A percentile compares a stretch with the other conserved stretches of the same genome.
These are phyloP conservation scores for Drosophila kanekoi DNA, from an alignment of 2,888 invertebrate species.

Conservation along the genomic window DNA sequence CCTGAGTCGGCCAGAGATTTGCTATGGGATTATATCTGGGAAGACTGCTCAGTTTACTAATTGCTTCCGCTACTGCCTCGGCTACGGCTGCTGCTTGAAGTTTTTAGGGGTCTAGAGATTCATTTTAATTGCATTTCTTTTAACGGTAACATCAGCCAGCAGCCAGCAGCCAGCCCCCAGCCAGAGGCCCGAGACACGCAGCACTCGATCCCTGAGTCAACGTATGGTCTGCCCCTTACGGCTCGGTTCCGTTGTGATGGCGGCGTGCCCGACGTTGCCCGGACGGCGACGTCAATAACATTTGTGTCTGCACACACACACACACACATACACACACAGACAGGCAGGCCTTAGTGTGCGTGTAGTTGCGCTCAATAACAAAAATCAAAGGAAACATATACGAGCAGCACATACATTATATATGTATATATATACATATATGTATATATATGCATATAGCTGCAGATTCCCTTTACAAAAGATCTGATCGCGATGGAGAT, in stretches of 20 bases:
- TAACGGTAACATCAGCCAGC: slow-evolving; percentile 71
- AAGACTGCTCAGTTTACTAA: slow-evolving; percentile 82
- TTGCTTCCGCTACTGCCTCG: slow-evolving; percentile 80
- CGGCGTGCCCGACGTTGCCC: slow-evolving; percentile 49
- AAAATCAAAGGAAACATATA: slow-evolving; percentile 56
- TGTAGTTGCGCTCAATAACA: slow-evolving; percentile 21
- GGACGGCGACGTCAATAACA: slow-evolving; percentile 74
- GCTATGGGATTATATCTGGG: slow-evolving; percentile 68
- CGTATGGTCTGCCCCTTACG: slow-evolving; percentile 34
- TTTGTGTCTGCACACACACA: slow-evolving; percentile 62
- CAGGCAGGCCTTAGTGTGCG: slow-evolving; percentile 13
- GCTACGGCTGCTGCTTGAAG: slow-evolving; percentile 40
- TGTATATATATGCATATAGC: slow-evolving; percentile 11
- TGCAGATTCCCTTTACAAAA: slow-evolving; percentile 2
- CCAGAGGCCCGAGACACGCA: slow-evolving; percentile 1
- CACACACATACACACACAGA: slow-evolving; percentile 25
- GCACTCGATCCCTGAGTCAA: slow-evolving; percentile 32
- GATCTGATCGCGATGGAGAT: slow-evolving; percentile 24
- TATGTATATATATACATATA: slow-evolving; percentile 8
- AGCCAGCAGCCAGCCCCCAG: slow-evolving; percentile 22
- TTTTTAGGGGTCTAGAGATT: slow-evolving; percentile 77
- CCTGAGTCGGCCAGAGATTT: slow-evolving; percentile 65
- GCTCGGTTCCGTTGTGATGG: slow-evolving; percentile 40
- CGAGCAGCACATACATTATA: slow-evolving; percentile 3
- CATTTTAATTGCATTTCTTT: slow-evolving; percentile 81